These are phyloP conservation scores for Odobenus rosmarus DNA, from an alignment of 2,113 vertebrate species.

Conservation along the genomic window DNA sequence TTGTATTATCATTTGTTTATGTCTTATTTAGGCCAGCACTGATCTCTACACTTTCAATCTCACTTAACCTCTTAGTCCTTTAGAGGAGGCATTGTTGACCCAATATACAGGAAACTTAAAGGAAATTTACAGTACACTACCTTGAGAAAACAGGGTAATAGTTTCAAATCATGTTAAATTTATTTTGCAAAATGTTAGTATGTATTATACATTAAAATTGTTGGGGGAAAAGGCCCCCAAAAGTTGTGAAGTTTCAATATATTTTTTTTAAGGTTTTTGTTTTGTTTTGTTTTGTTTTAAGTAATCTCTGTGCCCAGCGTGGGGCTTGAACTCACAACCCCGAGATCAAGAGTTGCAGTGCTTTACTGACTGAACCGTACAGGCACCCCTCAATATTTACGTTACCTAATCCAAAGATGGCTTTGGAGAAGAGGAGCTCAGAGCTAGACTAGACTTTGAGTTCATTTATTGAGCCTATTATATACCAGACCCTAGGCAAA, in stretches of 20 bases:
- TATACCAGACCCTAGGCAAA: background rate
- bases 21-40: conserved; percentile 2
- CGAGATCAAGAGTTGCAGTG: background rate
- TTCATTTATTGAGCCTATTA: conserved; percentile 11
- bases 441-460: conserved; percentile 19
- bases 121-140: background rate
- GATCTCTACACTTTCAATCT: background rate
- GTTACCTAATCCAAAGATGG: background rate
- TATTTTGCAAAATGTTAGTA: conserved; percentile 42
- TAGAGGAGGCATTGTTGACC: background rate
- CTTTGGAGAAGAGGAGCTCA: conserved; percentile 28
- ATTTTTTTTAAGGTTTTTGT: background rate
- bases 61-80: background rate
- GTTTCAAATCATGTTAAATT: background rate
- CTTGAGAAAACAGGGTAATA: conserved; percentile 27
- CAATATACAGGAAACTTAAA: background rate
- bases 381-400: background rate
- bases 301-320: background rate
- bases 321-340: background rate
- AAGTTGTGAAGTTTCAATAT: background rate
- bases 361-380: background rate
- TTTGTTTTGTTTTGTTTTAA: background rate
- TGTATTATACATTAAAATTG: background rate
- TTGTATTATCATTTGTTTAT: conserved; percentile 4
- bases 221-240: background rate